A percentile compares a stretch with the other conserved stretches of the same genome.
Evolutionary conservation across 2,888 invertebrate genomes (phyloP).

Genomic region (Hermodice carunculata): DNA sequence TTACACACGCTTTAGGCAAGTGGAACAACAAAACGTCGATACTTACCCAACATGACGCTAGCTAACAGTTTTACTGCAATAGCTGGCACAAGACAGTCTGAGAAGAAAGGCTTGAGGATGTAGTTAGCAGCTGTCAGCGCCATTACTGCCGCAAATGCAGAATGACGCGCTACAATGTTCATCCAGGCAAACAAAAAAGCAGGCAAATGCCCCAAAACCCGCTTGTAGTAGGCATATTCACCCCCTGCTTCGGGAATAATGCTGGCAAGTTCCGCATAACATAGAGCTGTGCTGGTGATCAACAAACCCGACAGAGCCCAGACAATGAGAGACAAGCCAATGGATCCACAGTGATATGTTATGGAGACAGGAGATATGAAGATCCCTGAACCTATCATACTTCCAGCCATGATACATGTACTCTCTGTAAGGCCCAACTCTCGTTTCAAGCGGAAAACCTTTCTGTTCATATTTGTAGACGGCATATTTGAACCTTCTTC

Average conservation of each 20-base stretch:
- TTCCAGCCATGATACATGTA: conserved; percentile 74
- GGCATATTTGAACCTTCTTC: no score
- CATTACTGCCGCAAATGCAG: conserved; percentile 80
- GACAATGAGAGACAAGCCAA: conserved; percentile 82
- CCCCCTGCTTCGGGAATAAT: conserved; percentile 78
- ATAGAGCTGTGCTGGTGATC: conserved; percentile 84
- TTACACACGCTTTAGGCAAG: no score
- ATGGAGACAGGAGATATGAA: conserved; percentile 95
- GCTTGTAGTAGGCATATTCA: conserved; percentile 71
- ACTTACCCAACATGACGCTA: conserved; percentile 93
- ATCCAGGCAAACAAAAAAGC: conserved; percentile 52
- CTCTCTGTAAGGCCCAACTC: conserved; percentile 54
- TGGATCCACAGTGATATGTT: conserved; percentile 81
- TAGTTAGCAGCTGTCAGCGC: conserved; percentile 95
- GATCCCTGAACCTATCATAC: conserved; percentile 94
- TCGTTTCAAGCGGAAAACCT: no score
- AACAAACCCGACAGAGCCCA: conserved; percentile 88
- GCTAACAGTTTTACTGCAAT: conserved; percentile 86
- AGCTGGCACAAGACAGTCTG: conserved; percentile 90
- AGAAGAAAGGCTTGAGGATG: conserved; percentile 92
- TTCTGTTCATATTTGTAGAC: no score
- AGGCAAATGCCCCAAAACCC: conserved; percentile 62
- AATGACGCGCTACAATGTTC: conserved; percentile 8
- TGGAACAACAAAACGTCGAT: no score
- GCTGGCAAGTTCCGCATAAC: conserved; percentile 91